Evolutionary conservation across 2,113 vertebrate genomes (phyloP), one percentile per base, ranked within the genome.

Genomic region (Anser cygnoides): DNA sequence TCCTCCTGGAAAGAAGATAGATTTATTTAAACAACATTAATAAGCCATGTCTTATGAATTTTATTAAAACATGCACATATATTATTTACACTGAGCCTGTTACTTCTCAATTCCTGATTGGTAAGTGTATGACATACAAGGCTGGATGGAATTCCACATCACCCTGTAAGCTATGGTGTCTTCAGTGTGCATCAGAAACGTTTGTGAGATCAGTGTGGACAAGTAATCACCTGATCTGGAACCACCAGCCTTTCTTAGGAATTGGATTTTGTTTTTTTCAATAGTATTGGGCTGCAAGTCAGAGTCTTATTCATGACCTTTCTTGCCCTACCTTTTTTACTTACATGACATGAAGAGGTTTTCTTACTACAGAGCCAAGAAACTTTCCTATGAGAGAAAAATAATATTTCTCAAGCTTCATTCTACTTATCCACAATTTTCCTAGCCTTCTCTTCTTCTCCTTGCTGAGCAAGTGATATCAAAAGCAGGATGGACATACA

Each of bases 331-430:
- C 37, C 25, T 12, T 62, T 87, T 79, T 84, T 13, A 52, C 28
- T 37, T 67, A 21, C 0, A 0, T 3, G 4, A 71, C 61, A 23
- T 2, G 6, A 79, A 75, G 11, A 68, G 1, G 2, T 62, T 74
- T 87, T 67, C 39, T 49, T 90, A 23, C 66, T 44, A n/a, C 22
- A 66, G 71, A 90, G 29, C 20, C 54, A 44, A 77, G 39, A 77
- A 87, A 35, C 31, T 88, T 49, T 12, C 4, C 33, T 70, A 35
- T 59, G 28, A 75, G 80, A 63, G 17, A 81, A 90, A 66, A 76
- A 2, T 4, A 11, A 0, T 33, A 11, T 84, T 82, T 87, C 66
- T 21, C 23, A 78, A 58, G 62, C 19, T 75, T 72, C 26, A 70
- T 87, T 78, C 26, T 33, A 49, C 35, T 44, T 87, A 72, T 12